Evolutionary conservation across 2,113 vertebrate species (phyloP), one percentile per base, ranked within the genome.

Genomic region (Alethe castanea): DNA sequence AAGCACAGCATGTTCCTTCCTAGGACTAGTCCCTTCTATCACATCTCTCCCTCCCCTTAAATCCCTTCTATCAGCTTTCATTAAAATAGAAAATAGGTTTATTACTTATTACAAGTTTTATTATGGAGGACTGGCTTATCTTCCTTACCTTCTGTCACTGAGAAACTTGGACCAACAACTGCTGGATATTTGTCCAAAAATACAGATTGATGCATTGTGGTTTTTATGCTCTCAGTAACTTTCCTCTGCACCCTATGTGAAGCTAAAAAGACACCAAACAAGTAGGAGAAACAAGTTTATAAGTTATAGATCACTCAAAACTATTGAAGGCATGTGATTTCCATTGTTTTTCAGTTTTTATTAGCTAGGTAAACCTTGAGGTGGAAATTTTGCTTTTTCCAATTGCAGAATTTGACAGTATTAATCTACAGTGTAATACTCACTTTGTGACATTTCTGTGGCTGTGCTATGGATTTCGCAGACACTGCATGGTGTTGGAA

Each of bases 31-130:
- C 56, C 48, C 45, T 95, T 77, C 72, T 78, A 36, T 84, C 38
- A 6, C 65, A 12, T 67, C 47, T 86, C 64, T 88, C 8, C 12
- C 48, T 93, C 17, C 48, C 71, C 42, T 59, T 74, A 92, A 96
- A 89, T 89, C 86, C 76, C 60, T 70, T 94, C 94, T 74, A 64
- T 70, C 83, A 95, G 40, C 56, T 91, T 88, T 53, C 48, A 54
- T 59, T 74, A 86, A 96, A 92, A 92, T 40, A 88, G 86, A 82
- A 95, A 93, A 86, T 22, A 71, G 64, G 61, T 90, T 93, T 91
- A 92, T 92, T 94, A 60, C 67, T 88, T 90, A 88, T 76, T 88
- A 67, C 47, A 86, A 71, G 67, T 85, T 92, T 60, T 45, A 40
- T 81, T 86, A 78, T 53, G 47, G 82, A 92, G 59, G 33, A 57